A percentile compares a stretch with the other conserved stretches of the same genome.
Evolutionary conservation across 2,797 vertebrate genomes (phyloP).

Genomic region (Cuniculus paca): DNA sequence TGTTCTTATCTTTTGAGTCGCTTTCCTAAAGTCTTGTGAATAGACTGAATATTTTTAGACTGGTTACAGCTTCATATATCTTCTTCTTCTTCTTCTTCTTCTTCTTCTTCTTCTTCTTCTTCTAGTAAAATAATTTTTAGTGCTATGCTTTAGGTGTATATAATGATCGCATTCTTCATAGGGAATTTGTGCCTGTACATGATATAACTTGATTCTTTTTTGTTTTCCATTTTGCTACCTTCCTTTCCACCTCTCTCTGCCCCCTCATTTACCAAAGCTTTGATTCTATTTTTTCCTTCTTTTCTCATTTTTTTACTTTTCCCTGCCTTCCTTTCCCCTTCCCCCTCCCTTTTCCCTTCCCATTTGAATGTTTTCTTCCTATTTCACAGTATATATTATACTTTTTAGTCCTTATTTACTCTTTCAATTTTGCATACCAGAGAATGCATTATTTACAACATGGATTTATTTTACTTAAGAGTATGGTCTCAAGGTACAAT

Average conservation of each 20-base stretch:
- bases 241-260: neutral
- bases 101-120: neutral
- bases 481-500: neutral
- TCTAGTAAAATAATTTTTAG: neutral
- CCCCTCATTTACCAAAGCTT: neutral
- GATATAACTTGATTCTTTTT: neutral
- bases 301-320: neutral
- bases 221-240: neutral
- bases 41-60: neutral
- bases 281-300: neutral
- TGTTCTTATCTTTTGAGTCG: neutral
- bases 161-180: neutral
- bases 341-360: neutral
- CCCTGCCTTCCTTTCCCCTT: neutral
- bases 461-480: neutral
- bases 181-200: neutral
- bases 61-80: neutral
- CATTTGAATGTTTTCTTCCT: neutral
- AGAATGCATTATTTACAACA: neutral
- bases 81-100: neutral
- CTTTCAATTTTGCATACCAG: neutral
- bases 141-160: neutral
- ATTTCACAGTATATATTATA: neutral
- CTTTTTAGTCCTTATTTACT: neutral
- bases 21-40: neutral